Conservation (phyloP, 1,140 invertebrate genomes). For the Gonatopus flavifemur region DNA sequence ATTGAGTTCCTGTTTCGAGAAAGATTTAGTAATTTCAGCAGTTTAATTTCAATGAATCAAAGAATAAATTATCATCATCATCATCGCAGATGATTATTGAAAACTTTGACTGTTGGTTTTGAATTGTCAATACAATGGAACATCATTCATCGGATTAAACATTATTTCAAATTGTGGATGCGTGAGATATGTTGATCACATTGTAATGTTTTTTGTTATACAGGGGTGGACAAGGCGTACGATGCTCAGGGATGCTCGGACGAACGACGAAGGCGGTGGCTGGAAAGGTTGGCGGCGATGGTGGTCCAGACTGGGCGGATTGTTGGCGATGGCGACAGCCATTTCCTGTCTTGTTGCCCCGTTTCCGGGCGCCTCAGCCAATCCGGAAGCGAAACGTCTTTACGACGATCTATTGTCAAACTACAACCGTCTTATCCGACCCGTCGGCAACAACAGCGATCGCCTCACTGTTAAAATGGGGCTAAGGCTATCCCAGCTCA, state of each 20-base stretch:
- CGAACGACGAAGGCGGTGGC: slow-evolving; percentile 55
- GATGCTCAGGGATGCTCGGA: slow-evolving; percentile 65
- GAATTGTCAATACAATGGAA: too few species aligned
- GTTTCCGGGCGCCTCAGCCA: slow-evolving; percentile 62
- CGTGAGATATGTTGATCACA: background rate
- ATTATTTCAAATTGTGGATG: too few species aligned
- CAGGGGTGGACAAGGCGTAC: slow-evolving; percentile 81
- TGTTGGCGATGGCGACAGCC: slow-evolving; percentile 64
- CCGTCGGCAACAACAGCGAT: slow-evolving; percentile 95
- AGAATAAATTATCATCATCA: too few species aligned
- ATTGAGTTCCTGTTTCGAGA: too few species aligned
- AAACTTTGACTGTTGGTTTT: too few species aligned
- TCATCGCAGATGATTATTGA: too few species aligned
- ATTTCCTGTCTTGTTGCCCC: slow-evolving; percentile 60
- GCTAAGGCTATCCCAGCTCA: slow-evolving; percentile 92
- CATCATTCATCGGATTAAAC: background rate
- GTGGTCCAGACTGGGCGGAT: slow-evolving; percentile 63
- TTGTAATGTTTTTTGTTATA: slow-evolving; percentile 18
- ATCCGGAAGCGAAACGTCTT: slow-evolving; percentile 89
- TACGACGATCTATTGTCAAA: slow-evolving; percentile 94
- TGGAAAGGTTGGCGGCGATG: slow-evolving; percentile 67
- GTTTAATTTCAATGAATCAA: too few species aligned
- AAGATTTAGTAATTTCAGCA: too few species aligned
- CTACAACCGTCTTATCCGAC: slow-evolving; percentile 97
- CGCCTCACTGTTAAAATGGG: slow-evolving; percentile 95